Base-by-base conservation (phyloP, 1,140 invertebrate species). In the Contarinia nasturtii region DNA sequence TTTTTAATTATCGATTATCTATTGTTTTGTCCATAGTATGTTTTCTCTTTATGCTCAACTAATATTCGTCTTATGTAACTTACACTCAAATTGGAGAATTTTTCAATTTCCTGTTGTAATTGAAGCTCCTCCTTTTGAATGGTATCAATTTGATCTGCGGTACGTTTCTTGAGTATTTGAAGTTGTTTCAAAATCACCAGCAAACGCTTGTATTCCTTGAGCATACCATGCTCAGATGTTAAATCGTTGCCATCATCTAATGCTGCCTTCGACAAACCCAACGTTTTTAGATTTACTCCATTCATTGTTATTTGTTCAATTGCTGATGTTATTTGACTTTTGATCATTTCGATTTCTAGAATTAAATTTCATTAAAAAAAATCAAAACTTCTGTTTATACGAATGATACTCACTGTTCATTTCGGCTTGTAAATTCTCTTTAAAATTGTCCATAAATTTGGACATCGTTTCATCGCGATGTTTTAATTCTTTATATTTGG, bases 391-490 rank as follows among this genome's bases (percentile, higher is more conserved):
- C 14, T 14, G 14, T 14, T 34, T 8, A 34, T 7, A 7, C 7
- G 33, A 34, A 8, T 34, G 4, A 38, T n/a, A 15, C 14, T 34
- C 45, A 49, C 70, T 70, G 34, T 71, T 65, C 38, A 71, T 57
- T 65, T 86, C 83, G 41, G 76, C 72, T 2, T 63, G 61, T 52
- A 79, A 75, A 49, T 71, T 78, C 33, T 76, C 69, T 53, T 86
- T 80, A 62, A 82, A 86, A 1, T 73, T 72, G 1, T 70, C 60
- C 59, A 86, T 70, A 58, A 89, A 88, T 22, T 75, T 67, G 54
- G 87, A 80, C 74, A 88, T 88, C 2, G 77, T 78, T 62, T 87
- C 80, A 56, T 87, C 85, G 36, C 80, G 67, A 55, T 85, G 85
- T 53, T 79, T 76, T 33, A 87, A 58, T 57, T 88, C 83, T 44